phyloP scores from a whole-genome alignment of 2,797 vertebrate species.

The Cryptoblepharus egeriae region DNA sequence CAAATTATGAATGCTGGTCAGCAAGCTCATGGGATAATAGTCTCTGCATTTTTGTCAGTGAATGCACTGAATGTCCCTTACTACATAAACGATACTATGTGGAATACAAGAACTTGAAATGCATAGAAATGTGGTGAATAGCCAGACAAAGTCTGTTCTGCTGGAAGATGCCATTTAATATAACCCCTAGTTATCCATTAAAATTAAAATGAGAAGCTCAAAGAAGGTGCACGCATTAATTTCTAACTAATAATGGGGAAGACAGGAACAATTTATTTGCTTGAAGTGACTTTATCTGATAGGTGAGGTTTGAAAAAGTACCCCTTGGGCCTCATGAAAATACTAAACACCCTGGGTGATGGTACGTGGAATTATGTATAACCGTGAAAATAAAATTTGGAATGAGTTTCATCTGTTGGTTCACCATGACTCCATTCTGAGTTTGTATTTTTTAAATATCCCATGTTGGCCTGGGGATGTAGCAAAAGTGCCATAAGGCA shows the following conservation, averaged over 20 bases:
- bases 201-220: slow-evolving; percentile 39
- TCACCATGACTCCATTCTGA: not conserved
- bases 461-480: no score
- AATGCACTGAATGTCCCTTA: slow-evolving; percentile 5
- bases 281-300: slow-evolving; percentile 5
- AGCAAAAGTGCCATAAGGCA: no score
- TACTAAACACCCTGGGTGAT: not conserved
- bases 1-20: slow-evolving; percentile 37
- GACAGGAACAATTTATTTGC: not conserved
- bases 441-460: not conserved
- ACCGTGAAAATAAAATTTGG: not conserved
- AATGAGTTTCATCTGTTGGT: not conserved
- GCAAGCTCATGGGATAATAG: slow-evolving; percentile 29
- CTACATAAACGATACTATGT: slow-evolving; percentile 38
- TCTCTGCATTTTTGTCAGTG: slow-evolving; percentile 9
- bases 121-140: slow-evolving; percentile 29
- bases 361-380: not conserved
- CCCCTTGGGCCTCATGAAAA: not conserved
- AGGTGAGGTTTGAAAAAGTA: not conserved
- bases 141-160: slow-evolving; percentile 37
- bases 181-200: slow-evolving; percentile 32
- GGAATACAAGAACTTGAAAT: slow-evolving; percentile 43
- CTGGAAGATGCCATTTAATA: slow-evolving; percentile 13
- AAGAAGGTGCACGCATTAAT: slow-evolving; percentile 22
- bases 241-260: not conserved